Base-by-base conservation (phyloP, 2,888 invertebrate species). In the Drosophila dives region DNA sequence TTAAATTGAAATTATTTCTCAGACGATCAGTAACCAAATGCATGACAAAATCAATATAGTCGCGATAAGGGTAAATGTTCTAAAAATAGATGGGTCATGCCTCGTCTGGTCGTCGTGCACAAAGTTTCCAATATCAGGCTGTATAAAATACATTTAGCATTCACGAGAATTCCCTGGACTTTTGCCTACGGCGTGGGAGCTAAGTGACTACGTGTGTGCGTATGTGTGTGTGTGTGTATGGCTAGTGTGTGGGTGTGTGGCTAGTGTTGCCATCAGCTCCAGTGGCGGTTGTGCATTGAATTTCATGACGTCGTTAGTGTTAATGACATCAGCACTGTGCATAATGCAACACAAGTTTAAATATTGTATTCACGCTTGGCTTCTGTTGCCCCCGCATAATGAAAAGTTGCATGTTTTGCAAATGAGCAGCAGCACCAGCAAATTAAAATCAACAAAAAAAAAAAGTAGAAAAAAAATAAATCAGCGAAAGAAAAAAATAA, bases 301-400 rank as follows among this genome's bases (percentile, higher is more conserved):
- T 90, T 90, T 90, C 90, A 90, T 85, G 89, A 90, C 84, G 90
- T 84, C 84, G 85, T 84, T 84, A 84, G 84, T 83, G 90, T 83
- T 84, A 84, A 84, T 84, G 84, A 83, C 90, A 74, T 80, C 67
- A 72, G 70, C 54, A 61, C 64, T 74, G 70, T 90, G 90, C 90
- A 85, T 86, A 73, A 83, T 83, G 84, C 84, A 61, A 42, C 45
- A 70, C 61, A 72, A 80, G 69, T 80, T 85, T 86, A 88, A 90
- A 86, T 80, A 83, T 88, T 87, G 56, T 64, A 38, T 63, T 65
- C 64, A 68, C 79, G 67, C 64, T 81, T 77, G 66, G 51, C 71
- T 60, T 50, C 74, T 71, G 60, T 42, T 63, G 72, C 51, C 40
- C 32, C 36, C 59, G 45, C 79, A 79, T 90, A 89, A 90, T 90